A percentile compares a stretch with the other conserved stretches of the same genome.
phyloP scores from a whole-genome alignment of 2,888 invertebrate species.

The Aporophyla lueneburgensis region DNA sequence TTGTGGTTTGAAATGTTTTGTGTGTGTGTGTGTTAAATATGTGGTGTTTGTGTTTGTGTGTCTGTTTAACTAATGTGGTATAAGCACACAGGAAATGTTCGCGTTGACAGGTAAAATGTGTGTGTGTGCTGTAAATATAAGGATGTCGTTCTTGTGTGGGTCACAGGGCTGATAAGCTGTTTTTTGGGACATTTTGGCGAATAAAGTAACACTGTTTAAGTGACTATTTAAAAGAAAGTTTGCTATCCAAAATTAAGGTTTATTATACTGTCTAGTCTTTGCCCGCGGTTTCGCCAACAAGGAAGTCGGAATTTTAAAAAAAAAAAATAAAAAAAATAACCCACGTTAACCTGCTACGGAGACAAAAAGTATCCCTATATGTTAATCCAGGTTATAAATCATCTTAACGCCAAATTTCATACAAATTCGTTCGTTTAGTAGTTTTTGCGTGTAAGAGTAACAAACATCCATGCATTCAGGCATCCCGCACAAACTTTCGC shows the following conservation, averaged over 20 bases:
- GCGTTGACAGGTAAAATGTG: conserved; percentile 73
- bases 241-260: background rate
- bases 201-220: background rate
- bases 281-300: too few relatives aligned
- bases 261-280: too few relatives aligned
- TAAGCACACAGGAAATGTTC: conserved; percentile 68
- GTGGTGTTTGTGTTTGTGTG: conserved; percentile 46
- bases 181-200: conserved; percentile 5
- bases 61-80: conserved; percentile 71
- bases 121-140: conserved; percentile 68
- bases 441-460: too few relatives aligned
- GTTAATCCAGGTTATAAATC: too few relatives aligned
- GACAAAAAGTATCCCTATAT: too few relatives aligned
- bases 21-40: conserved; percentile 55
- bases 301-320: too few relatives aligned
- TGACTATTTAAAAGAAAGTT: background rate
- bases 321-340: too few relatives aligned
- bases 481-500: too few relatives aligned
- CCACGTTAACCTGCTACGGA: too few relatives aligned
- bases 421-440: too few relatives aligned
- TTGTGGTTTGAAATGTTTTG: conserved; percentile 62
- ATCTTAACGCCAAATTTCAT: too few relatives aligned
- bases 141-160: conserved; percentile 63
- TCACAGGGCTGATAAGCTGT: conserved; percentile 67
- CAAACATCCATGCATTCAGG: too few relatives aligned